Evolutionary conservation across 2,888 invertebrate genomes (phyloP).

Genomic region (Conchocele bisecta): DNA sequence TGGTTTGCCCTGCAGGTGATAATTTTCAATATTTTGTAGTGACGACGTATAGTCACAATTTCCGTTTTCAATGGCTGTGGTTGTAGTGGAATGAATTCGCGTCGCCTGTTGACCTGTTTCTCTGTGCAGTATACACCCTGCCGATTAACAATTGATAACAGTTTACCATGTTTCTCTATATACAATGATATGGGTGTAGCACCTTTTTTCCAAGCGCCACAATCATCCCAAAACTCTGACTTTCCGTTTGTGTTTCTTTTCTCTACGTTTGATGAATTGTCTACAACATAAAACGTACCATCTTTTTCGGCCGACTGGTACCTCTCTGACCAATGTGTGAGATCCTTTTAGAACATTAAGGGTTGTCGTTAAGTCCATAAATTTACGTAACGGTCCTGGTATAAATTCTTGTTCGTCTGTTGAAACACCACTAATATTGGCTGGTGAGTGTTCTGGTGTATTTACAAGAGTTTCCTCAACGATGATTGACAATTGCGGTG

Average conservation of each 20-base stretch:
- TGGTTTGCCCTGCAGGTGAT: background rate
- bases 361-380: too few relatives aligned
- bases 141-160: background rate
- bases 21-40: conserved; percentile 9
- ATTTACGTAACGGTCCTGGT: too few relatives aligned
- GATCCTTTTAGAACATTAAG: too few relatives aligned
- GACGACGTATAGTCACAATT: conserved; percentile 5
- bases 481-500: too few relatives aligned
- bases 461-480: too few relatives aligned
- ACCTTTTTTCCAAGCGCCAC: conserved; percentile 18
- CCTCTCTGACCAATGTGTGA: too few relatives aligned
- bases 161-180: background rate
- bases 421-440: too few relatives aligned
- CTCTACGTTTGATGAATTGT: conserved; percentile 14
- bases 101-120: conserved; percentile 15
- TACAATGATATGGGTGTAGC: conserved; percentile 1
- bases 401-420: too few relatives aligned
- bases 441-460: too few relatives aligned
- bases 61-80: conserved; percentile 4
- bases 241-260: background rate
- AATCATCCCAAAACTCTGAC: conserved; percentile 25
- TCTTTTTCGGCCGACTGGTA: too few relatives aligned
- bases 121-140: conserved; percentile 5
- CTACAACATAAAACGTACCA: conserved; percentile 18
- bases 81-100: conserved; percentile 9